phyloP scores from a whole-genome alignment of 2,797 vertebrate species.

The Podargus strigoides region DNA sequence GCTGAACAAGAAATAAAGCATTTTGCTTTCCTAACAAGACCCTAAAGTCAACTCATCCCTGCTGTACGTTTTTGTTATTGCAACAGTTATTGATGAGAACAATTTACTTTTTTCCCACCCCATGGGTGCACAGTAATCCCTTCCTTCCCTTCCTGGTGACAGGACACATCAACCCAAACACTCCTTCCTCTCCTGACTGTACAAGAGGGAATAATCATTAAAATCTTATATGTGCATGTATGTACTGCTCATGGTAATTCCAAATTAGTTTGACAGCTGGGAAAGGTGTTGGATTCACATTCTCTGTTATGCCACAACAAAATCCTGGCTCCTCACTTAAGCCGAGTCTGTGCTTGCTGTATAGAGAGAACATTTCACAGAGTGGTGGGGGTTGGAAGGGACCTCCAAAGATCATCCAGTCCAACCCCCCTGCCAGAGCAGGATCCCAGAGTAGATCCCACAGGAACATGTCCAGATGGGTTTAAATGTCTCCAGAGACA shows the following conservation, averaged over 20 bases:
- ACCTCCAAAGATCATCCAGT: no score
- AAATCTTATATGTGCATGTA: not conserved
- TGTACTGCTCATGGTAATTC: not conserved
- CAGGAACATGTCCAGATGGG: no score
- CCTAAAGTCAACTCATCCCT: not conserved
- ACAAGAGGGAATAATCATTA: not conserved
- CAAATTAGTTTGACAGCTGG: not conserved
- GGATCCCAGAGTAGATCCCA: no score
- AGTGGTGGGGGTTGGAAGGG: no score
- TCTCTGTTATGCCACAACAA: not conserved
- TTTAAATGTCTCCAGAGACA: no score
- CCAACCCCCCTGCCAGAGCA: no score
- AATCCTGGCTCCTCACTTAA: not conserved
- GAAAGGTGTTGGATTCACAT: not conserved
- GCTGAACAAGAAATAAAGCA: not conserved
- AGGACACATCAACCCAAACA: not conserved
- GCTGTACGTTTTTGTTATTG: no score
- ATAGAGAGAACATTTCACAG: not conserved
- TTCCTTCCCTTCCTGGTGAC: not conserved
- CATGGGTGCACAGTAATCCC: not conserved
- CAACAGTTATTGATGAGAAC: not conserved
- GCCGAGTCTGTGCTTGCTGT: not conserved
- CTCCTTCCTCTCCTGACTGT: not conserved
- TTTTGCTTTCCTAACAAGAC: not conserved
- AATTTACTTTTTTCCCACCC: not conserved